Evolutionary conservation across 2,797 vertebrate genomes (phyloP).

Genomic region (Pyrrhura leucotis): DNA sequence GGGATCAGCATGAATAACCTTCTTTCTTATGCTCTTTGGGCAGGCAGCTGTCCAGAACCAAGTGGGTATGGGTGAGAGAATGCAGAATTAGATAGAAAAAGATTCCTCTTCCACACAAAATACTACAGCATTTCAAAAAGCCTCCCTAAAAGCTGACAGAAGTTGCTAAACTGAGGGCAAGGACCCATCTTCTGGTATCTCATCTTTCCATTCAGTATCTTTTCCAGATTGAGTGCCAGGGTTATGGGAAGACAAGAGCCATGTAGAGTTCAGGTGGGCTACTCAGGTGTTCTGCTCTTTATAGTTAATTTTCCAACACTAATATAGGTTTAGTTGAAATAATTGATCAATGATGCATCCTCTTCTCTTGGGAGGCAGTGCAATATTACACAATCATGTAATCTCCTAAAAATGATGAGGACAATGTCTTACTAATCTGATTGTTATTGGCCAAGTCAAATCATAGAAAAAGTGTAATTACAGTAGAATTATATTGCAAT

Average conservation of each 20-base stretch:
- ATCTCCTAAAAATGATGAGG: constrained; percentile 33
- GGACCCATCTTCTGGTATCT: not conserved
- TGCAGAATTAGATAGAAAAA: not conserved
- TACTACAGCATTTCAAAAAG: not conserved
- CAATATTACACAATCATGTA: not conserved
- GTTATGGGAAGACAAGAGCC: not conserved
- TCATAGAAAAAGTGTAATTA: constrained; percentile 58
- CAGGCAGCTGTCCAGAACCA: not conserved
- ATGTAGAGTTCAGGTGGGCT: not conserved
- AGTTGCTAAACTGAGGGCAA: not conserved
- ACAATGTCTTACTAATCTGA: constrained; percentile 22
- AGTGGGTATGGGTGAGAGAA: not conserved
- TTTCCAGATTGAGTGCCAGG: not conserved
- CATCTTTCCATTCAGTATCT: not conserved
- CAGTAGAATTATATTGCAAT: constrained; percentile 58
- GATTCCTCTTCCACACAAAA: not conserved
- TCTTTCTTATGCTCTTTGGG: not conserved
- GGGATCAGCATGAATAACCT: not conserved
- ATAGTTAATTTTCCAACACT: not conserved
- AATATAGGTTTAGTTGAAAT: constrained; percentile 22
- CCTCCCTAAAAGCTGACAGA: not conserved
- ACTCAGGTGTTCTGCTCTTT: not conserved
- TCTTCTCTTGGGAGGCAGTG: constrained; percentile 11
- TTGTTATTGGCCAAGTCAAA: constrained; percentile 29
- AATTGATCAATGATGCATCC: constrained; percentile 1